phyloP scores from a whole-genome alignment of 2,797 vertebrate genomes.

The Todus mexicanus region DNA sequence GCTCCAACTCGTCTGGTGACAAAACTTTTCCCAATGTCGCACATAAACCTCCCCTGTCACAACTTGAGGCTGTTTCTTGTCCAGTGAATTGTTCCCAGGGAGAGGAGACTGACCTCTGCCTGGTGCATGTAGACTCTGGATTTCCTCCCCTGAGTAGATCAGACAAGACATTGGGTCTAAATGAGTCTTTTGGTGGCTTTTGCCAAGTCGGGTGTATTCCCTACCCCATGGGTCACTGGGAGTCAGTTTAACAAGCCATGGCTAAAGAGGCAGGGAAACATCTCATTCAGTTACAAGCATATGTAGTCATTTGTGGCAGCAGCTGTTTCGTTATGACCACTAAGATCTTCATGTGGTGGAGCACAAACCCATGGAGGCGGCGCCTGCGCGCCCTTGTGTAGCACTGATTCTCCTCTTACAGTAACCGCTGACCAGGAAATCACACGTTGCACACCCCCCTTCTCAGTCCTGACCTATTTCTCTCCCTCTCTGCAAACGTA shows the following conservation, averaged over 20 bases:
- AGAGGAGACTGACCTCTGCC: neutral
- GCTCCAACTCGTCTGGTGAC: neutral
- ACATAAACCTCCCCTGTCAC: neutral
- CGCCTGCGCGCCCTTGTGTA: neutral
- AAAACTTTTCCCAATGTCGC: neutral
- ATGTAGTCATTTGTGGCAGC: neutral
- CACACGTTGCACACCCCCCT: rapidly evolving
- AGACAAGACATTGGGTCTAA: rapidly evolving
- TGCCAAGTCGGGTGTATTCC: rapidly evolving
- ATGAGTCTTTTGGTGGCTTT: neutral
- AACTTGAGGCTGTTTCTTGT: neutral
- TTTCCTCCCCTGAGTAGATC: neutral
- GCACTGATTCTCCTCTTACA: neutral
- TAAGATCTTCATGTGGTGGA: conserved; percentile 6
- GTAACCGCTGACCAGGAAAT: conserved; percentile 38
- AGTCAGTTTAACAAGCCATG: neutral
- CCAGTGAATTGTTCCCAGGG: neutral
- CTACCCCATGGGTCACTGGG: neutral
- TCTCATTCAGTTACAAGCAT: neutral
- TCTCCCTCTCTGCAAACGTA: neutral
- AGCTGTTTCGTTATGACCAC: conserved; percentile 28
- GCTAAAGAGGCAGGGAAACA: neutral
- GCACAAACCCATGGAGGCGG: neutral
- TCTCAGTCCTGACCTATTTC: conserved; percentile 56
- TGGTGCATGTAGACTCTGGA: neutral